Evolutionary conservation across 1,140 invertebrate genomes (phyloP).

Genomic region (Stegodyphus mimosarum): DNA sequence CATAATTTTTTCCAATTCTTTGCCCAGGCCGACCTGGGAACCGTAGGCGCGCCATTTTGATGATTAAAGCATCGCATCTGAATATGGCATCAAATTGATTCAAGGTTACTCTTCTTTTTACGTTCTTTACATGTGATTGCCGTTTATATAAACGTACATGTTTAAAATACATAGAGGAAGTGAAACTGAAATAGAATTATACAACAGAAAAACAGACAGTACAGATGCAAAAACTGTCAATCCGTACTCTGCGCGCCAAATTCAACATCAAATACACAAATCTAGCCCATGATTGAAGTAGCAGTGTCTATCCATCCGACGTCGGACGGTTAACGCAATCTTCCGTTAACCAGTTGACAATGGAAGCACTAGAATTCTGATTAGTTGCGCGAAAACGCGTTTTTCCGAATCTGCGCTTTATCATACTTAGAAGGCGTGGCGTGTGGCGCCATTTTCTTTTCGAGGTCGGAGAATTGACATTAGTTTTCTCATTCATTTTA

Average conservation of each 20-base stretch:
- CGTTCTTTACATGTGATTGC: conserved; percentile 24
- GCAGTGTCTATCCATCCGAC: too few relatives aligned
- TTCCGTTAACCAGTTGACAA: too few relatives aligned
- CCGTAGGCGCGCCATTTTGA: conserved; percentile 68
- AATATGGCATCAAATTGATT: conserved; percentile 52
- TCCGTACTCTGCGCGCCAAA: conserved; percentile 31
- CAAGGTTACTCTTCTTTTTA: conserved; percentile 54
- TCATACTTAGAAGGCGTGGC: too few relatives aligned
- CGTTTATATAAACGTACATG: conserved; percentile 50
- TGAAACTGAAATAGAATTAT: conserved; percentile 1
- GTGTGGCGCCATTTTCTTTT: too few relatives aligned
- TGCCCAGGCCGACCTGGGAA: conserved; percentile 69
- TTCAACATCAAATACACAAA: conserved; percentile 45
- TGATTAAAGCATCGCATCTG: conserved; percentile 57
- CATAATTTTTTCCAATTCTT: conserved; percentile 67
- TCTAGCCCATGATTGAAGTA: neutral
- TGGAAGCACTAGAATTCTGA: too few relatives aligned
- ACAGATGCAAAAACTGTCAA: conserved; percentile 4
- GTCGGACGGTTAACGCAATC: too few relatives aligned
- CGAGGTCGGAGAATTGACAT: too few relatives aligned
- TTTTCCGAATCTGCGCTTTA: too few relatives aligned
- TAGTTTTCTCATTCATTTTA: too few relatives aligned
- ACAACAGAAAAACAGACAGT: conserved; percentile 25
- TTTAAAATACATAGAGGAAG: conserved; percentile 58
- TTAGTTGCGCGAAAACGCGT: too few relatives aligned